A percentile compares a stretch with the other conserved stretches of the same genome.
phyloP scores from a whole-genome alignment of 1,140 invertebrate species.

The Apocrypta bakeri region DNA sequence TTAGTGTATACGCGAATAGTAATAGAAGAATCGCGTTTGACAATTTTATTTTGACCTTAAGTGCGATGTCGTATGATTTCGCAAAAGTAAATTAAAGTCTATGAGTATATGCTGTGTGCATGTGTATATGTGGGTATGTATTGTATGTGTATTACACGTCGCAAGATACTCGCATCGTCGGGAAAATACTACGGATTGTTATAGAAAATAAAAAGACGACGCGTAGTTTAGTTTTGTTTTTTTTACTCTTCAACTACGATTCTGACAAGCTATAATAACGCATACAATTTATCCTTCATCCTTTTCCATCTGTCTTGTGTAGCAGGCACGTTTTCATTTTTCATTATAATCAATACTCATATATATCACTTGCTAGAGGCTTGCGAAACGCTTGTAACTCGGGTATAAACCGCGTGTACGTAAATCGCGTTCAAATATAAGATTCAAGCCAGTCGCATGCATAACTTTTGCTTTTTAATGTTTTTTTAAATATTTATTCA shows the following conservation, averaged over 20 bases:
- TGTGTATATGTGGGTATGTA: not conserved
- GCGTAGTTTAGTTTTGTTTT: constrained; percentile 12
- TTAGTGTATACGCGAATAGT: not conserved
- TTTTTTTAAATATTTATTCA: constrained; percentile 47
- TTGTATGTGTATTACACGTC: constrained; percentile 8
- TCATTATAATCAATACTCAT: constrained; percentile 50
- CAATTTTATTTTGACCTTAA: not conserved
- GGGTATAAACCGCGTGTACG: constrained; percentile 60
- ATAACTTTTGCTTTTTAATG: constrained; percentile 53
- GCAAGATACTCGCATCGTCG: constrained; percentile 48
- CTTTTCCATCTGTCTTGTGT: constrained; percentile 55
- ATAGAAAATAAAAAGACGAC: constrained; percentile 71
- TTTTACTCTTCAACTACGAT: constrained; percentile 48
- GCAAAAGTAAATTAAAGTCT: constrained; percentile 33
- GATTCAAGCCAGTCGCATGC: constrained; percentile 54
- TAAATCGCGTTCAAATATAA: constrained; percentile 57
- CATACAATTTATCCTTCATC: constrained; percentile 50
- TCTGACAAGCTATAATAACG: constrained; percentile 67
- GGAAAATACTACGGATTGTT: constrained; percentile 54
- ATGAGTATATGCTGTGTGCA: not conserved
- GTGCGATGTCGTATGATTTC: not conserved
- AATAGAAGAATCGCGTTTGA: not conserved
- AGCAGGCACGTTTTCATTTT: constrained; percentile 73
- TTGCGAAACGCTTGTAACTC: constrained; percentile 63
- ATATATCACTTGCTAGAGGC: constrained; percentile 73